Percentiles rank a stretch among this genome's conserved stretches.
Evolutionary conservation across 2,113 vertebrate genomes (phyloP).

Genomic region (Malaclemys terrapin): DNA sequence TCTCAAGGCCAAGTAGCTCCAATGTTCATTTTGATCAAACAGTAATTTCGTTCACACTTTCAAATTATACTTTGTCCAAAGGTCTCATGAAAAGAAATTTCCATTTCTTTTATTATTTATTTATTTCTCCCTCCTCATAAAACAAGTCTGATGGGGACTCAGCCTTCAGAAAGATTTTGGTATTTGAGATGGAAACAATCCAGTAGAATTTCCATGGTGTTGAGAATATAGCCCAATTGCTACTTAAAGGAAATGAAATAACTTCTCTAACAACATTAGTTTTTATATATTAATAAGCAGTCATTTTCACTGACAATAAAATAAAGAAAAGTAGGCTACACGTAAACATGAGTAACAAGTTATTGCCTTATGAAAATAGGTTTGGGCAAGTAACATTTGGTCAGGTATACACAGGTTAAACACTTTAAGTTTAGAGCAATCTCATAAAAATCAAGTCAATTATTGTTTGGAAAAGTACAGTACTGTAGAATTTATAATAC

Average conservation of each 20-base stretch:
- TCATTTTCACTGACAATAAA: slow-evolving; percentile 66
- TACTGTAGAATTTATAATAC: not conserved
- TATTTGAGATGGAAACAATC: slow-evolving; percentile 65
- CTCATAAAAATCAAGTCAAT: slow-evolving; percentile 42
- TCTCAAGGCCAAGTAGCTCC: slow-evolving; percentile 56
- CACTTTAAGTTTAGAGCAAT: not conserved
- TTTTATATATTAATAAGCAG: slow-evolving; percentile 65
- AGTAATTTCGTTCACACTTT: slow-evolving; percentile 65
- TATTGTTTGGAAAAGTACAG: slow-evolving; percentile 21
- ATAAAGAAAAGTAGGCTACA: slow-evolving; percentile 50
- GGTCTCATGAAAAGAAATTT: slow-evolving; percentile 64
- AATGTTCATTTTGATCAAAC: slow-evolving; percentile 69
- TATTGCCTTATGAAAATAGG: slow-evolving; percentile 32
- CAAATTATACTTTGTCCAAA: slow-evolving; percentile 73
- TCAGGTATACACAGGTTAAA: slow-evolving; percentile 1
- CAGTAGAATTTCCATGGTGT: slow-evolving; percentile 64
- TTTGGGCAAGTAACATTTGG: slow-evolving; percentile 29
- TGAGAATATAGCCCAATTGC: slow-evolving; percentile 14
- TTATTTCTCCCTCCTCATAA: slow-evolving; percentile 39
- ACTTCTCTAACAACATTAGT: slow-evolving; percentile 50
- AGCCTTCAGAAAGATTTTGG: slow-evolving; percentile 52
- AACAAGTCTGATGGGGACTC: slow-evolving; percentile 69
- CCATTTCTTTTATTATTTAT: not conserved
- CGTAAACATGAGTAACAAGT: slow-evolving; percentile 33
- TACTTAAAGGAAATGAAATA: slow-evolving; percentile 56